Conservation (phyloP, 1,140 invertebrate genomes). For the Nylanderia fulva region DNA sequence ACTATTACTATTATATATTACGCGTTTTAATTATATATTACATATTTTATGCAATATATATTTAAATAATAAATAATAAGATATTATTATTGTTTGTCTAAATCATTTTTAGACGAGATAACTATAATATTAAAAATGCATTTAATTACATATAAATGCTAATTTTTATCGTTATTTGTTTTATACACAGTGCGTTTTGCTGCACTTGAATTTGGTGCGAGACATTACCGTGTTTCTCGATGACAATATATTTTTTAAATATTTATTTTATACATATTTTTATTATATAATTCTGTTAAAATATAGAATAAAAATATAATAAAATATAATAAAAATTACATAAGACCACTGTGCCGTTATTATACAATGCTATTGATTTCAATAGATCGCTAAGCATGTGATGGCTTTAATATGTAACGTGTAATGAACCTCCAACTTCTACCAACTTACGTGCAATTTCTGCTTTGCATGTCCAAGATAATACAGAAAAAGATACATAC, state of each 20-base stretch:
- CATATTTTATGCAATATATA: background rate
- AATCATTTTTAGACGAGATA: background rate
- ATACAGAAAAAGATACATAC: slow-evolving; percentile 38
- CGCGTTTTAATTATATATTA: background rate
- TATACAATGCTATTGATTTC: slow-evolving; percentile 16
- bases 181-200: no score
- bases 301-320: no score
- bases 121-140: background rate
- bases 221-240: no score
- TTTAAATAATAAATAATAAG: background rate
- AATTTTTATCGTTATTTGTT: no score
- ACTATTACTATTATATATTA: background rate
- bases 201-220: no score
- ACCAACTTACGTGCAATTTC: slow-evolving; percentile 2
- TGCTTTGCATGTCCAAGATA: background rate
- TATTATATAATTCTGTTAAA: no score
- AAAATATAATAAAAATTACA: no score
- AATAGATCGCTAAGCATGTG: background rate
- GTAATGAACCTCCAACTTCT: background rate
- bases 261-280: no score
- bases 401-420: background rate
- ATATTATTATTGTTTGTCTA: background rate
- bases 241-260: no score
- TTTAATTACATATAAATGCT: no score
- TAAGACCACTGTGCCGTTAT: slow-evolving; percentile 8